phyloP scores from a whole-genome alignment of 2,797 vertebrate species.

The Aselliscus stoliczkanus region DNA sequence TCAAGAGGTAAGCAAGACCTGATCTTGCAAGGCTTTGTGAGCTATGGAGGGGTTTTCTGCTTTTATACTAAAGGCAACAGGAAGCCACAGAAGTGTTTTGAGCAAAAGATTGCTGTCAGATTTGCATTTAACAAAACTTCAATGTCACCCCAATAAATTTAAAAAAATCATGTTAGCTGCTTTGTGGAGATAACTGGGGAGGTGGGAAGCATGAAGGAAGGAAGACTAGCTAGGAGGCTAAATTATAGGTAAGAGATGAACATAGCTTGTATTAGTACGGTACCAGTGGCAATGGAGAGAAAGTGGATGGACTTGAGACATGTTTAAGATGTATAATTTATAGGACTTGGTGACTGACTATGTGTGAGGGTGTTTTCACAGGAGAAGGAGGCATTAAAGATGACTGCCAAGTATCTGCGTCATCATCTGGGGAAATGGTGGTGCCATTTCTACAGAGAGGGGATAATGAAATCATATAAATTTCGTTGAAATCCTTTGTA shows the following conservation, averaged over 20 bases:
- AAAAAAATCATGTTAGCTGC: background rate
- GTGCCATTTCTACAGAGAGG: background rate
- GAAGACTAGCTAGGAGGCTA: background rate
- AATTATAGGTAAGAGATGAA: background rate
- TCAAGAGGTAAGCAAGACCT: background rate
- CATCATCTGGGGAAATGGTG: background rate
- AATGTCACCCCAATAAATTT: too few relatives aligned
- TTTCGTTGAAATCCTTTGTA: background rate
- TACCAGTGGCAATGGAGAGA: background rate
- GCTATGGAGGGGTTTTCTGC: background rate
- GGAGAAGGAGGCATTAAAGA: background rate
- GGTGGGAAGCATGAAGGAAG: background rate
- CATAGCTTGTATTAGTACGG: background rate
- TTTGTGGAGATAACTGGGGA: background rate
- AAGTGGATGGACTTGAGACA: background rate
- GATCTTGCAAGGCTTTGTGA: background rate
- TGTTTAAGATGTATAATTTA: background rate
- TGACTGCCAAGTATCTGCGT: background rate
- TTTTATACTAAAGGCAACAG: background rate
- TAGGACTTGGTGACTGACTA: background rate
- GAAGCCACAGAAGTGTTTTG: background rate
- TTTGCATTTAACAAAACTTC: background rate
- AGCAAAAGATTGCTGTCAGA: background rate
- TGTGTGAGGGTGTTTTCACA: background rate
- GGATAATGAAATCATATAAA: background rate